Conservation (phyloP, 2,888 invertebrate genomes). For the Drosophila kuntzei region DNA sequence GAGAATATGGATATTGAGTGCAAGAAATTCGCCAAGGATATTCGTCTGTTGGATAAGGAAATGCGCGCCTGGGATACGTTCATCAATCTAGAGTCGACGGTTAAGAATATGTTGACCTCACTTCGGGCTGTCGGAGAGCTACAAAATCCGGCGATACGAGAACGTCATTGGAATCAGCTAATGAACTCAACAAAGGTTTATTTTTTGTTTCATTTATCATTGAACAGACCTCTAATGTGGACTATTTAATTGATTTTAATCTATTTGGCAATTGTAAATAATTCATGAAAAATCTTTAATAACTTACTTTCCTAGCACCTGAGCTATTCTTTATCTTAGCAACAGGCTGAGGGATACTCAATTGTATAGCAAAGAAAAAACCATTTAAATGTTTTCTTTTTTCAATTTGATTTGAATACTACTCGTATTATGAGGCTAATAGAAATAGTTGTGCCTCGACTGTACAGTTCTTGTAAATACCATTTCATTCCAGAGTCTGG, state of each 20-base stretch:
- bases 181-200: conserved; percentile 97
- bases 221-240: conserved; percentile 4
- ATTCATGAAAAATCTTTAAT: conserved; percentile 54
- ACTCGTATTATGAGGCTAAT: conserved; percentile 40
- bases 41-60: conserved; percentile 96
- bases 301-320: conserved; percentile 59
- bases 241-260: conserved; percentile 28
- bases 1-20: conserved; percentile 99
- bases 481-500: conserved; percentile 91
- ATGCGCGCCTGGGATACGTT: conserved; percentile 98
- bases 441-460: conserved; percentile 57
- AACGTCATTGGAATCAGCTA: conserved; percentile 98
- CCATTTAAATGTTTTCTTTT: conserved; percentile 41
- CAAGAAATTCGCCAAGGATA: conserved; percentile 98
- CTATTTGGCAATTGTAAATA: conserved; percentile 73
- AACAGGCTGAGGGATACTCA: conserved; percentile 44
- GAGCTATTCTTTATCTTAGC: conserved; percentile 44
- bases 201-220: conserved; percentile 47
- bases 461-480: conserved; percentile 85
- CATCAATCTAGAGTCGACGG: conserved; percentile 93
- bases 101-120: conserved; percentile 98
- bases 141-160: conserved; percentile 97
- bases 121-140: conserved; percentile 97
- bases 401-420: conserved; percentile 37
- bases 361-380: conserved; percentile 78